Conservation (phyloP, 2,888 invertebrate genomes). For the Eilema caniola region DNA sequence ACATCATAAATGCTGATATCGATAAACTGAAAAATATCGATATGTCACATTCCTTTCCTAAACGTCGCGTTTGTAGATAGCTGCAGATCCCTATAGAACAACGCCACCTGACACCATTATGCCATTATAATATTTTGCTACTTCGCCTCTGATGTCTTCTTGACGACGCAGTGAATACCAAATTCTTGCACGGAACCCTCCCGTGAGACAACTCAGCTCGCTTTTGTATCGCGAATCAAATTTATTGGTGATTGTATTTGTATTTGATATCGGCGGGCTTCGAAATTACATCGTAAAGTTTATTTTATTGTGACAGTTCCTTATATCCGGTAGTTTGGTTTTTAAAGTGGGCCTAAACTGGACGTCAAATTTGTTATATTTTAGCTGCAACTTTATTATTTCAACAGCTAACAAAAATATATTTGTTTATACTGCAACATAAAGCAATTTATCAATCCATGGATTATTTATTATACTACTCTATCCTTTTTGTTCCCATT, state of each 20-base stretch:
- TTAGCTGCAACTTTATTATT: background rate
- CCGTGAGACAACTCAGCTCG: constrained; percentile 58
- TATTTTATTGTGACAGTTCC: constrained; percentile 56
- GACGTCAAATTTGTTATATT: background rate
- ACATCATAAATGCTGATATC: background rate
- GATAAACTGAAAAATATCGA: constrained; percentile 23
- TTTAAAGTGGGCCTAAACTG: background rate
- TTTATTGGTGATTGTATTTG: constrained; percentile 78
- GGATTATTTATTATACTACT: no score
- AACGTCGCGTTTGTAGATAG: constrained; percentile 54
- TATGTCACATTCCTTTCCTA: constrained; percentile 47
- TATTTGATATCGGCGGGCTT: constrained; percentile 64
- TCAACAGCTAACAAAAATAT: background rate
- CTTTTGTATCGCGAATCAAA: constrained; percentile 65
- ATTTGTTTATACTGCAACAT: background rate
- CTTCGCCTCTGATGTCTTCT: constrained; percentile 83
- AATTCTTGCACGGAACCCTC: constrained; percentile 66
- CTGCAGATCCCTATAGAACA: constrained; percentile 66
- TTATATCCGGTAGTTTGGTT: constrained; percentile 30
- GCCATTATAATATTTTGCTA: constrained; percentile 86
- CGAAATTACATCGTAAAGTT: constrained; percentile 62
- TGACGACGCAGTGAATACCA: constrained; percentile 86
- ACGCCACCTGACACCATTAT: constrained; percentile 85
- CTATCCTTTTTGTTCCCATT: no score
- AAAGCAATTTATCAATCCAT: background rate